Evolutionary conservation across 1,140 invertebrate species (phyloP), one percentile per base, ranked within the genome.

Genomic region (Heliconius nattereri): DNA sequence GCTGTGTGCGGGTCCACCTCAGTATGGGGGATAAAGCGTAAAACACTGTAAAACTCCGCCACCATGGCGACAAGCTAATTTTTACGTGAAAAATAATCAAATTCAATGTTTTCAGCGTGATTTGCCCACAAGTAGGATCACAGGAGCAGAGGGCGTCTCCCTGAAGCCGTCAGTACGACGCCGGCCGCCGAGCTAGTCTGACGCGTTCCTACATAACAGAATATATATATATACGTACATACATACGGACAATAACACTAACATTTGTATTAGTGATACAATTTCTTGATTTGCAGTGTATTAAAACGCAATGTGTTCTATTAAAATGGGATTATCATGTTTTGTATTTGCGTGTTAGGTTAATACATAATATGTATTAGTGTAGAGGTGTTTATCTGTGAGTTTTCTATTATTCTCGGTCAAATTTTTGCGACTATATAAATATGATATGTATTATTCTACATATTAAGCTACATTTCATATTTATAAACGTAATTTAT

Each of bases 151-250:
- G 81, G 81, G 81, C 81, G 81, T 79, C 79, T 81, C 82, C 82
- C 82, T 71, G 78, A 80, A 23, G 66, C 76, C 83, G 83, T 76
- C 83, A 84, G 83, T 84, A 37, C 72, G 83, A 72, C 80, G 83
- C 83, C 83, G 80, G 73, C 54, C 76, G 49, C 57, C 73, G 72
- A n/a, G 16, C 54, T 8, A 71, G 74, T 54, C 73, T 54, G 60
- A 52, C 52, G 80, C 72, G 76, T 79, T 40, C 35, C 7, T 76
- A 45, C 11, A 32, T 32, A 13, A 32, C 19, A 80, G 20, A 29
- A 72, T 75, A 71, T 66, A 66, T 26, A 66, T 26, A 66, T 70
- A 76, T 66, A 71, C 78, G 54, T 57, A 57, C 54, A 57, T 57
- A 37, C 78, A 74, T 78, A 74, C 45, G 72, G 72, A 79, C n/a